Evolutionary conservation across 2,888 invertebrate genomes (phyloP).

Genomic region (Pardosa pseudoannulata): DNA sequence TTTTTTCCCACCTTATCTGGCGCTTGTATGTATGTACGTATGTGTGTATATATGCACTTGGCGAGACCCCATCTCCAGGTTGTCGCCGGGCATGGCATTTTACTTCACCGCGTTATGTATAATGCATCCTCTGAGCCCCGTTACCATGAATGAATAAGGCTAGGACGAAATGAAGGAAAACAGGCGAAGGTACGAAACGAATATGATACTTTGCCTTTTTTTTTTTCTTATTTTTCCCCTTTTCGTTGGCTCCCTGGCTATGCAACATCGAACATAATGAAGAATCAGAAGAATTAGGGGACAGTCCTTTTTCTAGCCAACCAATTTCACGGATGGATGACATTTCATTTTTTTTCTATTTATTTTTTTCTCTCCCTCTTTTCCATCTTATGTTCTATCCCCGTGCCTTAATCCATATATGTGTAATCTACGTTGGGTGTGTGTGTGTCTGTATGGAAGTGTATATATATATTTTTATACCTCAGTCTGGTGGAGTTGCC

Average conservation of each 20-base stretch:
- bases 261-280: slow-evolving; percentile 70
- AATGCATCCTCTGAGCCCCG: slow-evolving; percentile 25
- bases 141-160: slow-evolving; percentile 39
- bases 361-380: slow-evolving; percentile 3
- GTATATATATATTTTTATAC: neutral
- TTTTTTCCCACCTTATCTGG: neutral
- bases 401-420: slow-evolving; percentile 8
- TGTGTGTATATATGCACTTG: neutral
- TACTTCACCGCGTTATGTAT: slow-evolving; percentile 20
- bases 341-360: slow-evolving; percentile 20
- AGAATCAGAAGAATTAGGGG: slow-evolving; percentile 63
- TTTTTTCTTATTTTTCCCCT: neutral
- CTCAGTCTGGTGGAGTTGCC: too few relatives aligned
- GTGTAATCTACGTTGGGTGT: slow-evolving; percentile 4
- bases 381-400: too few relatives aligned
- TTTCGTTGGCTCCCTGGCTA: slow-evolving; percentile 25
- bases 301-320: slow-evolving; percentile 52
- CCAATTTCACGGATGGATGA: slow-evolving; percentile 65
- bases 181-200: neutral
- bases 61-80: neutral
- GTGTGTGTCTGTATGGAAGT: neutral
- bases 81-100: neutral
- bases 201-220: slow-evolving; percentile 21
- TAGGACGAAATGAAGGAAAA: neutral
- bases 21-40: neutral